Conservation (phyloP, 2,888 invertebrate species). For the Agrochola circellaris region DNA sequence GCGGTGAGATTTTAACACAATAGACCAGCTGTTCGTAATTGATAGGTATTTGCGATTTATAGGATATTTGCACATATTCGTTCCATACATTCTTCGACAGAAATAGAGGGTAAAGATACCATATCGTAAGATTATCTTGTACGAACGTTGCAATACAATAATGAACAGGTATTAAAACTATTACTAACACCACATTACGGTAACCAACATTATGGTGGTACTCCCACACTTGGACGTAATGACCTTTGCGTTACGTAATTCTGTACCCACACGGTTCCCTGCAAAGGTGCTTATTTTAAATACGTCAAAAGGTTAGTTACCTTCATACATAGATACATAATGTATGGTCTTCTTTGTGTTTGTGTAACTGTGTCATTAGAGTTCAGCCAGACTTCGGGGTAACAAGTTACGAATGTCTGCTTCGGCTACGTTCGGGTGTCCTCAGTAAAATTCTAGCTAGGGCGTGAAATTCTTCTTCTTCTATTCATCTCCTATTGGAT, state of each 20-base stretch:
- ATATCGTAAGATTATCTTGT: constrained; percentile 43
- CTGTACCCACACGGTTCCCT: constrained; percentile 61
- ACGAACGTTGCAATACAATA: constrained; percentile 52
- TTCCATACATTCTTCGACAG: background rate
- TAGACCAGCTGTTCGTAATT: too few relatives aligned
- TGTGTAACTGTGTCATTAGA: background rate
- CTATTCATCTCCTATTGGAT: too few relatives aligned
- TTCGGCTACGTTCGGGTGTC: too few relatives aligned
- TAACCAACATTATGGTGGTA: constrained; percentile 45
- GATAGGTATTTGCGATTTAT: too few relatives aligned
- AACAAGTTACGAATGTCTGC: too few relatives aligned
- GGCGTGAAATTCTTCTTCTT: too few relatives aligned
- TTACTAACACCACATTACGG: constrained; percentile 63
- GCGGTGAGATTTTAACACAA: too few relatives aligned
- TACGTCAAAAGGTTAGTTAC: constrained; percentile 61
- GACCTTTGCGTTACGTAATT: constrained; percentile 73
- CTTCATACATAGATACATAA: constrained; percentile 20
- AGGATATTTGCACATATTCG: background rate
- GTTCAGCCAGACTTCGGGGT: too few relatives aligned
- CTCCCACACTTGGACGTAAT: constrained; percentile 71
- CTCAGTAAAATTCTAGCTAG: too few relatives aligned
- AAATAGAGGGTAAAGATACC: constrained; percentile 40
- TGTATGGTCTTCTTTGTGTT: background rate
- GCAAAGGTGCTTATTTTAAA: constrained; percentile 55
- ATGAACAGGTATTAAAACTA: constrained; percentile 64